Percentiles rank a stretch among this genome's conserved stretches.
These are phyloP conservation scores for Hirundo rustica DNA, from an alignment of 2,797 vertebrate genomes.

Conservation along the genomic window DNA sequence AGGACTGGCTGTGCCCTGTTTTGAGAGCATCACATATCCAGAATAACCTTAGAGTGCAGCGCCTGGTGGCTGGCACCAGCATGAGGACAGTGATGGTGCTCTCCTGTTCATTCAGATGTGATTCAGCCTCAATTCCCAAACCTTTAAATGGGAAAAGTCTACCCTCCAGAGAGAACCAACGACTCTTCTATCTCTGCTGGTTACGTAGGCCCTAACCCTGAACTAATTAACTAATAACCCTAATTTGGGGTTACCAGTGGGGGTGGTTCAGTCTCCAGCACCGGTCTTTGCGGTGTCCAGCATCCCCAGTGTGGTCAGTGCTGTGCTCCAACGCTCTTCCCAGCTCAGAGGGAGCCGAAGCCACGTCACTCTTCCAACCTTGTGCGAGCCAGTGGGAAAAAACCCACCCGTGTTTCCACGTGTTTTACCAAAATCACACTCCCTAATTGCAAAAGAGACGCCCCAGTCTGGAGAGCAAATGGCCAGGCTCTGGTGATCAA, in stretches of 20 bases:
- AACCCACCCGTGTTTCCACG: background rate
- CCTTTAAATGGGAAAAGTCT: background rate
- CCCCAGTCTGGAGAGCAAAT: background rate
- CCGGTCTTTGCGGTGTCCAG: background rate
- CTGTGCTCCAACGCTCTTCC: background rate
- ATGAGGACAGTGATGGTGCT: background rate
- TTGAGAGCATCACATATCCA: background rate
- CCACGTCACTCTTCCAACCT: background rate
- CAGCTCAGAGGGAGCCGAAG: background rate
- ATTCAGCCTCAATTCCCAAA: background rate
- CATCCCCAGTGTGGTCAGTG: too few species aligned
- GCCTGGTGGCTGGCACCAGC: background rate
- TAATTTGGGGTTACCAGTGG: background rate
- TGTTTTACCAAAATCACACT: background rate
- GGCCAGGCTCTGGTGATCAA: background rate
- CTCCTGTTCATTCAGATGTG: background rate
- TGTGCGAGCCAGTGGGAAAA: background rate
- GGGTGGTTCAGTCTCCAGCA: background rate
- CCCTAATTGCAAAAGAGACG: background rate
- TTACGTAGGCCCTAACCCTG: background rate
- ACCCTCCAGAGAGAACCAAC: background rate
- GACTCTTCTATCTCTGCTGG: background rate
- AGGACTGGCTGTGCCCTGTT: background rate
- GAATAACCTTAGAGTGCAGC: background rate
- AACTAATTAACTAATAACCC: background rate